Evolutionary conservation across 2,888 invertebrate species (phyloP).

Genomic region (Drosophila acutilabella): DNA sequence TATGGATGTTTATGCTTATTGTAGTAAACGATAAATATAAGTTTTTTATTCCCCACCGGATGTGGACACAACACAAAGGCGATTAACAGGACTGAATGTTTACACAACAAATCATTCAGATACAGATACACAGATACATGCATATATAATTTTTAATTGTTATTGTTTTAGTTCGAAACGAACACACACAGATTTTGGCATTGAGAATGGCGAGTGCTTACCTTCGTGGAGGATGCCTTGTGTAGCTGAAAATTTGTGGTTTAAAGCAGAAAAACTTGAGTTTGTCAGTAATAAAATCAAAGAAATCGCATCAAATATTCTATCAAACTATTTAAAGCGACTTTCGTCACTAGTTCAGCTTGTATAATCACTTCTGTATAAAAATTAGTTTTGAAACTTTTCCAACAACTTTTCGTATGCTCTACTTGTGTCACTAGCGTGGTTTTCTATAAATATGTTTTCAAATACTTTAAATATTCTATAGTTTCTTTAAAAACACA

Average conservation of each 20-base stretch:
- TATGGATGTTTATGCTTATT: not conserved
- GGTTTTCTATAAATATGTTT: not conserved
- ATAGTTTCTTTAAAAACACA: too few species aligned
- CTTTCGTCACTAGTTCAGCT: not conserved
- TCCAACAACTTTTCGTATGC: too few species aligned
- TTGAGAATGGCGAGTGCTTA: slow-evolving; percentile 59
- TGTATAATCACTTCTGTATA: too few species aligned
- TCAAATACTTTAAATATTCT: too few species aligned
- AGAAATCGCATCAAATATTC: not conserved
- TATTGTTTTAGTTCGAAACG: not conserved
- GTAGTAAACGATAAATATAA: not conserved
- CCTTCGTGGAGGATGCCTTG: slow-evolving; percentile 81
- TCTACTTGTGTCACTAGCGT: not conserved
- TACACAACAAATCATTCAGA: slow-evolving; percentile 9
- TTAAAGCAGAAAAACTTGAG: slow-evolving; percentile 36
- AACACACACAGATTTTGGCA: slow-evolving; percentile 27
- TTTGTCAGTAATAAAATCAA: slow-evolving; percentile 28
- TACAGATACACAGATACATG: not conserved
- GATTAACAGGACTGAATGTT: slow-evolving; percentile 13
- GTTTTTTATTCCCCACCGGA: slow-evolving; percentile 11
- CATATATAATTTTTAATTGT: too few species aligned
- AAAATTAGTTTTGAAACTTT: too few species aligned
- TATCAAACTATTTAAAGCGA: not conserved
- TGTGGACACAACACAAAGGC: slow-evolving; percentile 6
- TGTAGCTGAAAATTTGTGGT: slow-evolving; percentile 71